Conservation (phyloP, 1,140 invertebrate species). For the Calephelis nemesis region DNA sequence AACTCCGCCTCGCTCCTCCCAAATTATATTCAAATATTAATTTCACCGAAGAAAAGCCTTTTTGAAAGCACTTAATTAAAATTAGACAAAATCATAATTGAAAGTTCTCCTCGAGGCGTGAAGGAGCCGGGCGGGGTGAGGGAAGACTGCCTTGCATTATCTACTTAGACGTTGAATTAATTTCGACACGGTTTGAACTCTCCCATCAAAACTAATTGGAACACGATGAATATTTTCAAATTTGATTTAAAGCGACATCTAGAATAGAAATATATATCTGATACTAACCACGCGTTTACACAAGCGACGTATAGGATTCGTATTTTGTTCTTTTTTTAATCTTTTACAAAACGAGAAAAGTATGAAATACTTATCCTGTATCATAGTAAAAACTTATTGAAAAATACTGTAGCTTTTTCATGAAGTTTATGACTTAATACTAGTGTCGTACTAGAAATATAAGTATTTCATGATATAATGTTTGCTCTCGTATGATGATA, state of each 20-base stretch:
- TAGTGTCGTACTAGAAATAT: no score
- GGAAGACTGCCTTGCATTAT: constrained; percentile 68
- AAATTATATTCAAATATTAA: constrained; percentile 80
- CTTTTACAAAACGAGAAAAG: no score
- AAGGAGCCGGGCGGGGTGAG: constrained; percentile 59
- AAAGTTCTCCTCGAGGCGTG: constrained; percentile 77
- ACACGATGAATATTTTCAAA: constrained; percentile 15
- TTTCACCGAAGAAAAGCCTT: constrained; percentile 75
- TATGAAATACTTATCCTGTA: no score
- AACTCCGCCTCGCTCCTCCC: constrained; percentile 68
- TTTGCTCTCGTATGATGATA: no score
- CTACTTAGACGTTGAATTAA: constrained; percentile 75
- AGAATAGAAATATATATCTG: constrained; percentile 30
- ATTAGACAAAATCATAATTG: constrained; percentile 79
- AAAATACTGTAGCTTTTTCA: no score
- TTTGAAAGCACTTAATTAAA: constrained; percentile 78
- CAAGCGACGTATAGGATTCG: no score
- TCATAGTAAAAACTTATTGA: no score
- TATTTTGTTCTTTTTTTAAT: no score
- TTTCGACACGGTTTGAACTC: constrained; percentile 44
- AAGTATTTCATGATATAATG: no score
- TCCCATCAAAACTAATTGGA: constrained; percentile 22
- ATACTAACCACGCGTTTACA: no score
- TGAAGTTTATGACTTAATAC: no score
- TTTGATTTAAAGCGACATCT: constrained; percentile 3